phyloP scores from a whole-genome alignment of 2,113 vertebrate genomes.

The Microtus richardsoni region DNA sequence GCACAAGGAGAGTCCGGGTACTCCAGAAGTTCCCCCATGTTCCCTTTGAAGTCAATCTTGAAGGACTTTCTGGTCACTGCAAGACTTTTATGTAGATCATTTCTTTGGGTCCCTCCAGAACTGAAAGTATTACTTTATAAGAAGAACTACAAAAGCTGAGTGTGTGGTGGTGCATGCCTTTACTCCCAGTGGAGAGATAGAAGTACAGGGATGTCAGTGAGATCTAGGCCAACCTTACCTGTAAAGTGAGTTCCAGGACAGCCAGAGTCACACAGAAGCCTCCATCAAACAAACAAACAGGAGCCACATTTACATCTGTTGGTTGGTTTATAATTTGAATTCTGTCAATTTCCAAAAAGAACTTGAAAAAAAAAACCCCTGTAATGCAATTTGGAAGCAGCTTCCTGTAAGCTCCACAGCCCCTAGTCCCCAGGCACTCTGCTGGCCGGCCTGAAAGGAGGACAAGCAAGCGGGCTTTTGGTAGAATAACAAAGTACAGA shows the following conservation, averaged over 20 bases:
- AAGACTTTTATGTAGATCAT: constrained; percentile 15
- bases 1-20: neutral
- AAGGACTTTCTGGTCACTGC: neutral
- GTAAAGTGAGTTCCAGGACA: neutral
- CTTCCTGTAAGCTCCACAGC: neutral
- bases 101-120: neutral
- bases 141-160: neutral
- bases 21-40: neutral
- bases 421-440: constrained; percentile 17
- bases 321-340: constrained; percentile 30
- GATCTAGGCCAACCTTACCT: neutral
- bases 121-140: constrained; percentile 7
- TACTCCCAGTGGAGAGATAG: neutral
- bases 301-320: neutral
- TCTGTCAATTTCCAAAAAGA: constrained; percentile 45
- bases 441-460: constrained; percentile 28
- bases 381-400: constrained; percentile 21
- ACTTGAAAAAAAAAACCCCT: constrained; percentile 41
- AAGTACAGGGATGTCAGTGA: neutral
- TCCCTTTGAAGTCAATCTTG: neutral
- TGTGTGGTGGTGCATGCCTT: neutral
- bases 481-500: constrained; percentile 36
- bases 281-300: neutral
- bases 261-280: neutral
- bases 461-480: constrained; percentile 20